Evolutionary conservation across 2,888 invertebrate species (phyloP).

Genomic region (Lasioglossum figueresi): DNA sequence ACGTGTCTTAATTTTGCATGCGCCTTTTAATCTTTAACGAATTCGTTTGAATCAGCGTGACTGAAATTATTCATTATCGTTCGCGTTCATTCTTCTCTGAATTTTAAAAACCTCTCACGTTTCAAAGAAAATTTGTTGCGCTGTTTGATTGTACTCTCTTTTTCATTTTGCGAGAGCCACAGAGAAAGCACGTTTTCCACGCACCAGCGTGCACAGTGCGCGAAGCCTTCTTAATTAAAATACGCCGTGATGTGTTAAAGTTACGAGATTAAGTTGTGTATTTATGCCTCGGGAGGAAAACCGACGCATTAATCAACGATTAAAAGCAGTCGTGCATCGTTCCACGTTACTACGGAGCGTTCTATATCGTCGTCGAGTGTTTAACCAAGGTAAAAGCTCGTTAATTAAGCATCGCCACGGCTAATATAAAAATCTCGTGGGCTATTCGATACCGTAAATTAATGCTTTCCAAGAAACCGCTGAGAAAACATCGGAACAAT

Average conservation of each 20-base stretch:
- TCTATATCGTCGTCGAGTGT: background rate
- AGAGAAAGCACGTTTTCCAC: background rate
- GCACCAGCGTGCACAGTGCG: background rate
- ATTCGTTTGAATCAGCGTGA: background rate
- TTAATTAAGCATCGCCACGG: slow-evolving; percentile 54
- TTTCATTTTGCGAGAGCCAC: background rate
- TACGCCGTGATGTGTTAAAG: background rate
- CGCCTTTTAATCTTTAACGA: background rate
- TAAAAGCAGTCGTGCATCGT: background rate
- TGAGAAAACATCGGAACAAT: background rate
- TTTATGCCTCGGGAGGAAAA: background rate
- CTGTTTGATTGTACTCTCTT: no score
- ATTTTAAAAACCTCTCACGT: no score
- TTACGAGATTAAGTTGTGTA: background rate
- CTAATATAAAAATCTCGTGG: slow-evolving; percentile 41
- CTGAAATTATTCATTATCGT: no score
- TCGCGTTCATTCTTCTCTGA: no score
- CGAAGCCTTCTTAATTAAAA: slow-evolving; percentile 3
- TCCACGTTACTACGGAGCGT: background rate
- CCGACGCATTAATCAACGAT: background rate
- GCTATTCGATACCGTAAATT: background rate
- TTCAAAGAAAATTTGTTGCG: no score
- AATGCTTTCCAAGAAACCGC: background rate
- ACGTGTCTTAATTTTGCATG: background rate
- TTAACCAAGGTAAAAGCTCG: slow-evolving; percentile 25